phyloP scores from a whole-genome alignment of 2,888 invertebrate species.

The Trisateles emortualis region DNA sequence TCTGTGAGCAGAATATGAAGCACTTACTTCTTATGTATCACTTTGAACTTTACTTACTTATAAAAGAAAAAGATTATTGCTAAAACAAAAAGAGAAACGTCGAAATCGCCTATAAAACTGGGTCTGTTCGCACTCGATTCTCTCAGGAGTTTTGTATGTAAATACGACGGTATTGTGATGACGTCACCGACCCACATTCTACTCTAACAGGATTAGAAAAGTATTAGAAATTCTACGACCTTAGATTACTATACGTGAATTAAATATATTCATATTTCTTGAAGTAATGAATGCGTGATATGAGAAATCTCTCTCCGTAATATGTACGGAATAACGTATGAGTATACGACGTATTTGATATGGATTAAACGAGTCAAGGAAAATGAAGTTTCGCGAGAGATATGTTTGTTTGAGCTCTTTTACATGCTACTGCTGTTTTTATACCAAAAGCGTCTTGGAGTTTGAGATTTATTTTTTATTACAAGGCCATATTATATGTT shows the following conservation, averaged over 20 bases:
- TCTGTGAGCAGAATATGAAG: background rate
- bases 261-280: slow-evolving; percentile 8
- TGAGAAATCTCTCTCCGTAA: slow-evolving; percentile 21
- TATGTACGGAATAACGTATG: slow-evolving; percentile 11
- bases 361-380: slow-evolving; percentile 59
- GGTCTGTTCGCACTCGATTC: slow-evolving; percentile 39
- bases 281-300: background rate
- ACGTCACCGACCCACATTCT: slow-evolving; percentile 30
- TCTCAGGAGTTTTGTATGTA: slow-evolving; percentile 41
- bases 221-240: background rate
- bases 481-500: slow-evolving; percentile 35
- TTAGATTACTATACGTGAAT: background rate
- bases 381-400: slow-evolving; percentile 55
- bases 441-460: slow-evolving; percentile 44
- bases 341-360: slow-evolving; percentile 49
- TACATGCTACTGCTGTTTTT: slow-evolving; percentile 50
- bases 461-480: slow-evolving; percentile 46
- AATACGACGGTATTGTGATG: slow-evolving; percentile 40
- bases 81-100: slow-evolving; percentile 27
- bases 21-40: background rate
- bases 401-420: slow-evolving; percentile 58
- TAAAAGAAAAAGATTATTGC: slow-evolving; percentile 28
- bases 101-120: slow-evolving; percentile 30
- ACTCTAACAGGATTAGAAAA: slow-evolving; percentile 9
- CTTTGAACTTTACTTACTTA: slow-evolving; percentile 27